phyloP scores from a whole-genome alignment of 2,888 invertebrate species.

The Phytoseiulus persimilis region DNA sequence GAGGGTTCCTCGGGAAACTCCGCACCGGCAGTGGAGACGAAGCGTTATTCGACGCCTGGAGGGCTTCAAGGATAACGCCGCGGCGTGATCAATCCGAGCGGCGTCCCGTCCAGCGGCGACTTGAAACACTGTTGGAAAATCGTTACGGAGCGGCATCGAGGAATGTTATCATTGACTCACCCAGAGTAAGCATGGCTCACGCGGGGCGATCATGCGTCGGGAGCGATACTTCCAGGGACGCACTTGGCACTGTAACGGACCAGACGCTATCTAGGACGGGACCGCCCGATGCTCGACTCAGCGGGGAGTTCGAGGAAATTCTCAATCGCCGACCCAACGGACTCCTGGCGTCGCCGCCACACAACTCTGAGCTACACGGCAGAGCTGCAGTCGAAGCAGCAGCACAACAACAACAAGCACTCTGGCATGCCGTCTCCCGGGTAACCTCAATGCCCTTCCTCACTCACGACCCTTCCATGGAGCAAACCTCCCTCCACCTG shows the following conservation, averaged over 20 bases:
- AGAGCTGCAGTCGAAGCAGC: background rate
- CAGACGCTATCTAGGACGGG: background rate
- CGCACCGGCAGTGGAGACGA: too few species aligned
- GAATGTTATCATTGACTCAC: background rate
- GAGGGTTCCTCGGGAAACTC: too few species aligned
- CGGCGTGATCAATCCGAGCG: too few species aligned
- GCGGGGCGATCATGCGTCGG: background rate
- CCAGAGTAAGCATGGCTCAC: background rate
- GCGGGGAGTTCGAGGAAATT: background rate
- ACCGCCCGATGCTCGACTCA: background rate
- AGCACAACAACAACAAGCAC: background rate
- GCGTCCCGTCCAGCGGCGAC: background rate
- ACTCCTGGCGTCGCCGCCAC: background rate
- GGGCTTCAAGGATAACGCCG: too few species aligned
- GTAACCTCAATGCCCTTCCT: slow-evolving; percentile 5
- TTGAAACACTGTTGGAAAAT: background rate
- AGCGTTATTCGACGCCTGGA: too few species aligned
- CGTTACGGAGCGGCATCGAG: background rate
- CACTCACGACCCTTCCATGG: background rate
- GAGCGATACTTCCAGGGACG: background rate
- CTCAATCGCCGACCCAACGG: background rate
- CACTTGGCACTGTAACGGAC: background rate
- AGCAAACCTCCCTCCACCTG: background rate
- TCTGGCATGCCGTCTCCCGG: slow-evolving; percentile 5
- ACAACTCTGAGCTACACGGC: background rate